These are phyloP conservation scores for Acanthosepion lycidas DNA, from an alignment of 2,888 invertebrate genomes.

Conservation along the genomic window DNA sequence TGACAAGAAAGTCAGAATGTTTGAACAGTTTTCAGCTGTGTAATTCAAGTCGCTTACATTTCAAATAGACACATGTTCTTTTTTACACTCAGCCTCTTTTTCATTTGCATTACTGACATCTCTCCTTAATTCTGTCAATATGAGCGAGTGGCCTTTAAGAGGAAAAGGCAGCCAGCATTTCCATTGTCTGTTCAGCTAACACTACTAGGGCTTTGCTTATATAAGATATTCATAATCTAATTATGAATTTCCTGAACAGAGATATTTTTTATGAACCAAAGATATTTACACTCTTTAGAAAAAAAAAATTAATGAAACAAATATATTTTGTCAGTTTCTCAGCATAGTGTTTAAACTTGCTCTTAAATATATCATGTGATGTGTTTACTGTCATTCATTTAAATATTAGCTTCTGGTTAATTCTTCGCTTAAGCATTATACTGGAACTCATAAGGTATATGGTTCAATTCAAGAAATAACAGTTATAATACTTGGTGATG, in stretches of 20 bases:
- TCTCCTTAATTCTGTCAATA: neutral
- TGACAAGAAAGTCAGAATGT: slow-evolving; percentile 6
- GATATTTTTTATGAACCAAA: neutral
- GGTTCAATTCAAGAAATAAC: no score
- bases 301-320: neutral
- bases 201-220: neutral
- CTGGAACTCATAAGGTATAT: no score
- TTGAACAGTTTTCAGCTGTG: neutral
- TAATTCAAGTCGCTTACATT: neutral
- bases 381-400: no score
- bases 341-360: no score
- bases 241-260: neutral
- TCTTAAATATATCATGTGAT: no score
- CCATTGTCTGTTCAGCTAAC: neutral
- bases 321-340: no score
- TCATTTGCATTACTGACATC: neutral
- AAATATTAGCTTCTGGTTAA: no score
- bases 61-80: neutral
- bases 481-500: no score
- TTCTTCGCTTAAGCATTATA: no score
- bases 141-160: neutral
- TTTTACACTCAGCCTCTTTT: neutral
- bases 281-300: slow-evolving; percentile 4
- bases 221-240: slow-evolving; percentile 1
- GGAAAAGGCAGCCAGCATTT: neutral